A percentile compares a stretch with the other conserved stretches of the same genome.
Conservation (phyloP, 2,888 invertebrate genomes). For the Eulithis prunata region DNA sequence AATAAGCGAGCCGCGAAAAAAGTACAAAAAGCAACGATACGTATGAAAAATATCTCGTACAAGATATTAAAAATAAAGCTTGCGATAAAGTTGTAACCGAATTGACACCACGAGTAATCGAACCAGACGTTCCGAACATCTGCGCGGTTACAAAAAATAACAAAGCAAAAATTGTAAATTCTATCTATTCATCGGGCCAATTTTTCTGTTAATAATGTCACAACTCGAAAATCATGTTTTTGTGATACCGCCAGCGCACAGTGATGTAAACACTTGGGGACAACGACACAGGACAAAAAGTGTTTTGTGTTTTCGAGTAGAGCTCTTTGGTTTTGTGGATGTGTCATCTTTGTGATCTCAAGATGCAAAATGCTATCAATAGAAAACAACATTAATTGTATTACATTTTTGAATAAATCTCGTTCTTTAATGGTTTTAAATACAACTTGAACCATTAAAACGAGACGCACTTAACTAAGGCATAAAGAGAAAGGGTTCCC, state of each 20-base stretch:
- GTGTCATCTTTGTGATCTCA: conserved; percentile 41
- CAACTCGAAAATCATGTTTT: conserved; percentile 67
- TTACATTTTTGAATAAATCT: no score
- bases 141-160: conserved; percentile 72
- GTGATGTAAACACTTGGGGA: conserved; percentile 72
- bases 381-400: not conserved
- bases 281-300: conserved; percentile 56
- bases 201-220: conserved; percentile 80
- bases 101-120: conserved; percentile 74
- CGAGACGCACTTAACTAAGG: conserved; percentile 6
- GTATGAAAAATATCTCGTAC: conserved; percentile 63
- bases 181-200: conserved; percentile 67
- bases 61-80: conserved; percentile 71
- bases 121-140: conserved; percentile 71
- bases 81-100: conserved; percentile 60
- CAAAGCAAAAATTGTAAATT: conserved; percentile 61
- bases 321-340: conserved; percentile 56
- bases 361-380: conserved; percentile 13
- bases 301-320: conserved; percentile 54
- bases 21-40: conserved; percentile 53
- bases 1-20: conserved; percentile 49
- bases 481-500: conserved; percentile 7
- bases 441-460: conserved; percentile 8
- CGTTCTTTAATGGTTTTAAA: not conserved
- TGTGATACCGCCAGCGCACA: conserved; percentile 51